These are phyloP conservation scores for Phaethornis superciliosus DNA, from an alignment of 2,113 vertebrate species.

Conservation along the genomic window DNA sequence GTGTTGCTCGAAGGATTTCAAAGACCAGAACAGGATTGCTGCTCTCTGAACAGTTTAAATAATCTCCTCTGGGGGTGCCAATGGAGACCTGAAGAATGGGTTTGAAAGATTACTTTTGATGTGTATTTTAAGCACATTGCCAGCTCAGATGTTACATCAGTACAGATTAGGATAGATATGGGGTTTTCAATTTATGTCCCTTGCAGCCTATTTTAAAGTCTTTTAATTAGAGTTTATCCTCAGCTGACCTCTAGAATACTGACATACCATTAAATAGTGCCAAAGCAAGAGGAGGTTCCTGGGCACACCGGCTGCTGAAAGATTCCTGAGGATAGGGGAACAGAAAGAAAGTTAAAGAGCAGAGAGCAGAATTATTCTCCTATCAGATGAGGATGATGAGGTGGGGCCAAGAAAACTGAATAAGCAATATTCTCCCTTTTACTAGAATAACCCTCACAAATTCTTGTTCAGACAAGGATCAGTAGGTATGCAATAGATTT, in stretches of 20 bases:
- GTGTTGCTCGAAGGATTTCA: slow-evolving; percentile 34
- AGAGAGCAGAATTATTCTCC: background rate
- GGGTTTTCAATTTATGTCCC: background rate
- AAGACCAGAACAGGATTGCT: slow-evolving; percentile 17
- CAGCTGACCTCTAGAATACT: slow-evolving; percentile 19
- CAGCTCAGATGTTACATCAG: background rate
- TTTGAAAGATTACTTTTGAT: slow-evolving; percentile 15
- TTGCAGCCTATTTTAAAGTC: background rate
- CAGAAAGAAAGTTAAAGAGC: background rate
- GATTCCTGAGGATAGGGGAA: background rate
- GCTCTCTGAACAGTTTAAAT: slow-evolving; percentile 9
- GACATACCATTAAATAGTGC: background rate
- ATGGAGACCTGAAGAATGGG: background rate
- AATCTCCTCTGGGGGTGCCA: background rate
- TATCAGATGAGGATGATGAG: background rate
- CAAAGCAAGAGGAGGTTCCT: background rate
- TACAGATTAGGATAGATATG: slow-evolving; percentile 30
- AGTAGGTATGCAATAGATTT: background rate
- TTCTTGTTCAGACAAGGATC: background rate
- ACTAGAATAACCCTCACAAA: background rate
- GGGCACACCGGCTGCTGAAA: background rate
- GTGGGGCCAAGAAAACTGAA: background rate
- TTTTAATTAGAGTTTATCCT: slow-evolving; percentile 27
- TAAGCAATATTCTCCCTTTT: background rate
- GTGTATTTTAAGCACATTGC: slow-evolving; percentile 20